A percentile compares a stretch with the other conserved stretches of the same genome.
Conservation (phyloP, 2,888 invertebrate species). For the Parasteatoda lunata region DNA sequence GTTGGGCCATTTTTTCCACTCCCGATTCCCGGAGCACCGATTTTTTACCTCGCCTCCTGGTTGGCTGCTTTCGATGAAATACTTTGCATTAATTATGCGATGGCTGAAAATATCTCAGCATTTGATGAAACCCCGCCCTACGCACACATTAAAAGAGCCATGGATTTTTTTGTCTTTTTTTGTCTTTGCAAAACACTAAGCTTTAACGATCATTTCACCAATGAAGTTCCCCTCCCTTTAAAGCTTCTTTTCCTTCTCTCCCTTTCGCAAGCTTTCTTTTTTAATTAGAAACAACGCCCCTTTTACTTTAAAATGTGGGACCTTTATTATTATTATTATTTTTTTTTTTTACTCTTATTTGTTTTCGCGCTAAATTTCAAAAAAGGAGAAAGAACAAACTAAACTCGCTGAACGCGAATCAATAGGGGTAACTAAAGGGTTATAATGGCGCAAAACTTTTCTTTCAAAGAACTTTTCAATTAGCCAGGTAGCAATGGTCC, state of each 20-base stretch:
- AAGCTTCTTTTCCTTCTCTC: slow-evolving; percentile 29
- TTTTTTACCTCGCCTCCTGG: slow-evolving; percentile 64
- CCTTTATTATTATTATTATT: slow-evolving; percentile 17
- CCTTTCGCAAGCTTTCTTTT: slow-evolving; percentile 37
- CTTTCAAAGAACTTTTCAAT: not conserved
- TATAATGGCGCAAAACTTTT: not conserved
- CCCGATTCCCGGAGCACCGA: slow-evolving; percentile 38
- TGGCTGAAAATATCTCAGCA: slow-evolving; percentile 61
- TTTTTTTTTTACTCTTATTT: slow-evolving; percentile 19
- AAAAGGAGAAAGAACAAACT: slow-evolving; percentile 8
- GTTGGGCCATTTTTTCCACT: slow-evolving; percentile 47
- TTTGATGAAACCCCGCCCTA: slow-evolving; percentile 66
- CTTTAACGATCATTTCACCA: slow-evolving; percentile 51
- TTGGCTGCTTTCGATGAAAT: slow-evolving; percentile 62
- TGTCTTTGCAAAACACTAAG: slow-evolving; percentile 47
- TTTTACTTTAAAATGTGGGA: slow-evolving; percentile 30
- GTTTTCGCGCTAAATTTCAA: slow-evolving; percentile 32
- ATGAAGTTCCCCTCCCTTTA: slow-evolving; percentile 45
- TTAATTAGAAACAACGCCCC: slow-evolving; percentile 37
- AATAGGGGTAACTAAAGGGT: slow-evolving; percentile 23
- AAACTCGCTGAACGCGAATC: slow-evolving; percentile 9
- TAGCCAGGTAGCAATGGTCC: no score
- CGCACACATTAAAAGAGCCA: slow-evolving; percentile 48
- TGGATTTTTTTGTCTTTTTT: slow-evolving; percentile 39
- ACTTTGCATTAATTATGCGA: slow-evolving; percentile 68